Base-by-base conservation (phyloP, 2,888 invertebrate species). In the Polymixis lichenea region DNA sequence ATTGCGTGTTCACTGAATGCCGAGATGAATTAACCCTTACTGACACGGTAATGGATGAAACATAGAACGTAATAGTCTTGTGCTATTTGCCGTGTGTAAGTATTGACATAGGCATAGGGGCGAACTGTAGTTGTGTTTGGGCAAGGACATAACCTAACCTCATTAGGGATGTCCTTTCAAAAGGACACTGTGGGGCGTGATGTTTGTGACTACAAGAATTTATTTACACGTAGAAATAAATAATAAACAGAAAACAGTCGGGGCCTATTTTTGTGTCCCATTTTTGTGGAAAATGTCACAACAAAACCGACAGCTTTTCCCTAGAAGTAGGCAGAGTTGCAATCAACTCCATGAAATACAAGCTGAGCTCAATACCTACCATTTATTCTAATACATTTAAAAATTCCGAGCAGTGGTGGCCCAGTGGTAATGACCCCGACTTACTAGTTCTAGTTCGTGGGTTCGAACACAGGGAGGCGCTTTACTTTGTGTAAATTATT, bases 81-180 rank as follows among this genome's bases (percentile, higher is more conserved):
- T 71, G 46, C 49, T 62, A 19, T 78, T 77, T 82, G 58, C 28
- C 9, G 25, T 58, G 3, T 49, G 53, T 56, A 56, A 72, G 56
- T 75, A 80, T 80, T 80, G 65, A 60, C 55, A 56, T 11, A 75
- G 68, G 69, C 19, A 43, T 80, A 66, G 51, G 65, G 69, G 79
- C 13, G 19, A 25, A 49, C 53, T 80, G 75, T 65, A 56, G 67
- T 51, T 32, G 49, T 79, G 28, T 80, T 66, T 66, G 80, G 43
- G 51, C 22, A 49, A 32, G 74, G 49, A 32, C n/a, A 55, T 69
- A 51, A 43, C 32, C 32, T 70, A 32, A 70, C 60, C 60, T 60
- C 60, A 66, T 75, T 75, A 80, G 69, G 69, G 49, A 7, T 43
- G 69, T 56, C 69, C 55, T 66, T 69, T 49, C 43, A 7, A 49